Conservation (phyloP, 2,888 invertebrate species). For the Drosophila anomelani region DNA sequence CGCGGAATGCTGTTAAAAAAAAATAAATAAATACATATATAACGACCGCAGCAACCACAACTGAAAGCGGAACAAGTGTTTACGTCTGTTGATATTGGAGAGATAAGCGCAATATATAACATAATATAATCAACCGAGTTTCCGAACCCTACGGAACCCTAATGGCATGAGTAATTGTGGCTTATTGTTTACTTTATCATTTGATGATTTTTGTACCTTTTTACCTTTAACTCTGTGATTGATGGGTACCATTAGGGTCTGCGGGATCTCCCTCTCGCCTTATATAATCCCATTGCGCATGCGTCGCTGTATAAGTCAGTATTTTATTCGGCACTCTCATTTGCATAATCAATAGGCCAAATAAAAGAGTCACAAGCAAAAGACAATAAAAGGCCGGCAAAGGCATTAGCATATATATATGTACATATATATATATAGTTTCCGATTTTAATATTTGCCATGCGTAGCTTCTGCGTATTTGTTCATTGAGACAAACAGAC, state of each 20-base stretch:
- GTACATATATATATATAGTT: constrained; percentile 46
- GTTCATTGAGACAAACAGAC: constrained; percentile 22
- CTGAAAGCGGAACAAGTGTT: constrained; percentile 42
- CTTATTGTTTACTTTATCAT: constrained; percentile 34
- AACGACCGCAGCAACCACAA: constrained; percentile 32
- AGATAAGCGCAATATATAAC: constrained; percentile 23
- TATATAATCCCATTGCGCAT: constrained; percentile 38
- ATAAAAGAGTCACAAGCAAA: constrained; percentile 9
- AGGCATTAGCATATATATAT: constrained; percentile 21
- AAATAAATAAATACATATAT: constrained; percentile 16
- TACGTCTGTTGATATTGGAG: constrained; percentile 37
- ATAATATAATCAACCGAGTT: constrained; percentile 1
- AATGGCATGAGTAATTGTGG: constrained; percentile 36
- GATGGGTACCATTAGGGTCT: constrained; percentile 34
- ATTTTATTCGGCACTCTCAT: constrained; percentile 23
- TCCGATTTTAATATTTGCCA: constrained; percentile 36
- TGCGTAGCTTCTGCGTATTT: constrained; percentile 50
- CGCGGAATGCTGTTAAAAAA: constrained; percentile 46
- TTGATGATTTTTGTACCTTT: constrained; percentile 31
- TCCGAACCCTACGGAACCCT: constrained; percentile 21
- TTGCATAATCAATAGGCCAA: constrained; percentile 46
- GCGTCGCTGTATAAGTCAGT: constrained; percentile 13
- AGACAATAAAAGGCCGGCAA: constrained; percentile 28
- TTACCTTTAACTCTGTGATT: constrained; percentile 24
- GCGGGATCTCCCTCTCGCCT: constrained; percentile 16